These are phyloP conservation scores for Macrotis lagotis DNA, from an alignment of 2,113 vertebrate genomes.

Conservation along the genomic window DNA sequence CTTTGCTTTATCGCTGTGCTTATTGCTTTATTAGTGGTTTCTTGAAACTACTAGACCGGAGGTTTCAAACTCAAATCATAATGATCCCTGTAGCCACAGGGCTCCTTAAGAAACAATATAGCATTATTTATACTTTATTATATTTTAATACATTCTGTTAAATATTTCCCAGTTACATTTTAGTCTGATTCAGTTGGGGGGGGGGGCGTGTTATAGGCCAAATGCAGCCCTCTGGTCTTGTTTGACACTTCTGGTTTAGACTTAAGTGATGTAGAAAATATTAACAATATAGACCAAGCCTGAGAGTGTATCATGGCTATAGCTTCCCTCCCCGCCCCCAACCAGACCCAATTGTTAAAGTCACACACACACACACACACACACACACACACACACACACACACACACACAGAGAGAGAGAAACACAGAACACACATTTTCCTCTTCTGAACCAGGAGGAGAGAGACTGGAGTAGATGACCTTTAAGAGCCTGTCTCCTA, in stretches of 20 bases:
- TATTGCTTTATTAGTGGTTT: background rate
- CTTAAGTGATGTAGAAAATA: background rate
- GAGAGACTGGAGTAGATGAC: background rate
- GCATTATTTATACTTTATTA: background rate
- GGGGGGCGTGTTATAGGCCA: background rate
- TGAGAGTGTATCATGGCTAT: background rate
- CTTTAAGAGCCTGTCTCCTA: background rate
- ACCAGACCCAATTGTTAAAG: background rate
- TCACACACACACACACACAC: no score
- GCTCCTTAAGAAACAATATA: background rate
- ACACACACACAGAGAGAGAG: no score
- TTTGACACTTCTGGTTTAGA: background rate
- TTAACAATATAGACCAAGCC: background rate
- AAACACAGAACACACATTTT: no score
- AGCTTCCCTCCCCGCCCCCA: accelerated
- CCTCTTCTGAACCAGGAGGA: background rate
- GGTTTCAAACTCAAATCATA: background rate
- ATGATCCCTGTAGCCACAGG: background rate
- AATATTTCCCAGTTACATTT: background rate
- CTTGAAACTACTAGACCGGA: background rate
- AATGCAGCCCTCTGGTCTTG: background rate
- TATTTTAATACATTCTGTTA: background rate
- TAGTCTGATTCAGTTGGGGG: background rate
- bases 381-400: no score
- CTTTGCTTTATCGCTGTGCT: background rate